Evolutionary conservation across 2,113 vertebrate species (phyloP).

Genomic region (Scatophagus argus): DNA sequence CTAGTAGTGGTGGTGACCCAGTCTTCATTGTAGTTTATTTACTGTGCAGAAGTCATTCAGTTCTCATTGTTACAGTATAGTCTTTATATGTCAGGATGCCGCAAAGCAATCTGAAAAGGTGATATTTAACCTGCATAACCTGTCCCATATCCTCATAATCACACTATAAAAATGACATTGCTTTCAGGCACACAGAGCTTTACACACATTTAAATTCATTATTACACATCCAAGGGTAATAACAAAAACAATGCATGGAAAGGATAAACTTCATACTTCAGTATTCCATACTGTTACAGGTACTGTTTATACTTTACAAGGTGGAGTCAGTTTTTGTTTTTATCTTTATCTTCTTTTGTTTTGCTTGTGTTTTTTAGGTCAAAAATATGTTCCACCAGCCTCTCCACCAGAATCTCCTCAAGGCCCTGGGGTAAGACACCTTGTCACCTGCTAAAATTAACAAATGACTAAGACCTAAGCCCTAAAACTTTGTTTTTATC

Average conservation of each 20-base stretch:
- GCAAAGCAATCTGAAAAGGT: conserved; percentile 31
- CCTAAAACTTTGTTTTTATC: not conserved
- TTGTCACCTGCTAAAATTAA: conserved; percentile 15
- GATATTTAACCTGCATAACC: conserved; percentile 21
- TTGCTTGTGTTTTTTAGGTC: conserved; percentile 64
- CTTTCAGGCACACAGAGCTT: conserved; percentile 14
- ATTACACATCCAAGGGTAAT: too few species aligned
- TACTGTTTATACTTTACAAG: not conserved
- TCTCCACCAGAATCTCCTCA: conserved; percentile 80
- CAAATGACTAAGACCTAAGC: not conserved
- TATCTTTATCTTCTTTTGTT: conserved; percentile 10
- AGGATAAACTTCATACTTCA: not conserved
- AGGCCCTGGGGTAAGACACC: conserved; percentile 89
- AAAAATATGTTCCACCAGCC: not conserved
- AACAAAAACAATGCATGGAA: not conserved
- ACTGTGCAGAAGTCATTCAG: conserved; percentile 10
- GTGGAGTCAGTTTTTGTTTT: not conserved
- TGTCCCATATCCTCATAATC: conserved; percentile 7
- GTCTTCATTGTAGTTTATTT: conserved; percentile 26
- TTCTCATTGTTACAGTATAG: not conserved
- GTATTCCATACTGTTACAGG: not conserved
- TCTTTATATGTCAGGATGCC: conserved; percentile 24
- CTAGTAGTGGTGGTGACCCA: conserved; percentile 34
- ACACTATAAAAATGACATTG: conserved; percentile 31
- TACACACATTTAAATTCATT: not conserved